Evolutionary conservation across 1,140 invertebrate genomes (phyloP).

Genomic region (Lasioglossum albipes): DNA sequence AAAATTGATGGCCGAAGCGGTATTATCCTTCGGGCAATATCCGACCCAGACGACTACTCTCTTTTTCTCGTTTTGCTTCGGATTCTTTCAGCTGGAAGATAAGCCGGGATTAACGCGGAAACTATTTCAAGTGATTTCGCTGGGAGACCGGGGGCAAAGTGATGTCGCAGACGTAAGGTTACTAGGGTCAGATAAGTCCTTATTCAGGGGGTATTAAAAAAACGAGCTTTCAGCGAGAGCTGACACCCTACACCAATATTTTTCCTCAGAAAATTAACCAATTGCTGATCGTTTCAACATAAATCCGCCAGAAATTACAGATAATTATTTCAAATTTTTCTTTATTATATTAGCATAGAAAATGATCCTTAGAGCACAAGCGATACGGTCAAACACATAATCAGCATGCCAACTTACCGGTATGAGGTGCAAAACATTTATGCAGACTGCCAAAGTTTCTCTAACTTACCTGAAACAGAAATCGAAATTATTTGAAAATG

Average conservation of each 20-base stretch:
- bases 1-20: not conserved
- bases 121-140: not conserved
- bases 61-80: not conserved
- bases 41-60: not conserved
- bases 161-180: not conserved
- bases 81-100: not conserved
- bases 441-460: too few species aligned
- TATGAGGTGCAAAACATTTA: not conserved
- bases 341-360: too few species aligned
- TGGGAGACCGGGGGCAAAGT: not conserved
- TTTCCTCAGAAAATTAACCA: too few species aligned
- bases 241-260: too few species aligned
- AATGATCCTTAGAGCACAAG: not conserved
- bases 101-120: slow-evolving; percentile 12
- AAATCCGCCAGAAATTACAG: too few species aligned
- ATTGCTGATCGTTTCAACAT: too few species aligned
- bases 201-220: not conserved
- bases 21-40: not conserved
- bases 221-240: too few species aligned
- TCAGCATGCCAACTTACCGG: slow-evolving; percentile 11
- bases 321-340: too few species aligned
- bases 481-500: not conserved
- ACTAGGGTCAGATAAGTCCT: not conserved
- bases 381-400: not conserved
- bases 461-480: slow-evolving; percentile 55